Evolutionary conservation across 2,113 vertebrate genomes (phyloP).

Genomic region (Zosterops japonicus): DNA sequence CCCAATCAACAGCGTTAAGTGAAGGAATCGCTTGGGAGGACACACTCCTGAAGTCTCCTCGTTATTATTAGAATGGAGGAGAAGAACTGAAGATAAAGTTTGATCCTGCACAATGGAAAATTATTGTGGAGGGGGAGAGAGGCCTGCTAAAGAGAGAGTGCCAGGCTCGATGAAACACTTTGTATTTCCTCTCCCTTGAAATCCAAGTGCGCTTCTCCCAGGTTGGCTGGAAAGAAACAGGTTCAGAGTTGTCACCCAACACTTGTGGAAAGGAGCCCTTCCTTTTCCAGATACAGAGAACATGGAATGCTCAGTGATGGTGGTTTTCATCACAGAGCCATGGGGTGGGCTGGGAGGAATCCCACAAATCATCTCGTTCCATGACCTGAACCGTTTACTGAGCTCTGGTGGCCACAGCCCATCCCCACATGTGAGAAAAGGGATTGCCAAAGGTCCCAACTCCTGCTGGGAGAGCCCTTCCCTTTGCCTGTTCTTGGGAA

Average conservation of each 20-base stretch:
- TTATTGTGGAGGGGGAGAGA: not conserved
- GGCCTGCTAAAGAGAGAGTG: not conserved
- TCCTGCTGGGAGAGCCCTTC: fast-evolving
- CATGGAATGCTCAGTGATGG: not conserved
- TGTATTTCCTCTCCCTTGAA: not conserved
- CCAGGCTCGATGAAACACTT: not conserved
- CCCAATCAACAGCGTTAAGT: not conserved
- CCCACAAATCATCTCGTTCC: not conserved
- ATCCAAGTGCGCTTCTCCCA: not conserved
- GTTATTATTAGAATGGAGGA: slow-evolving; percentile 2
- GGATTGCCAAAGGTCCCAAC: fast-evolving
- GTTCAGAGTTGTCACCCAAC: not conserved
- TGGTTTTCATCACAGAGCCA: not conserved
- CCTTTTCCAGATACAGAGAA: not conserved
- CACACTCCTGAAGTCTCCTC: not conserved
- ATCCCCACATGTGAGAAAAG: fast-evolving
- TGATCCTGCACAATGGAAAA: not conserved
- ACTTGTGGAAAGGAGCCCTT: not conserved
- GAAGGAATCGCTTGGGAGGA: not conserved
- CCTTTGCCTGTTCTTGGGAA: not conserved
- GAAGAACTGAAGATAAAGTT: slow-evolving; percentile 13
- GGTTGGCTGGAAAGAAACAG: not conserved
- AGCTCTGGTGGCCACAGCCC: not conserved
- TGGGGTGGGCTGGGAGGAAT: not conserved
- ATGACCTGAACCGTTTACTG: not conserved